These are phyloP conservation scores for Timandra comae DNA, from an alignment of 2,888 invertebrate genomes.

Conservation along the genomic window DNA sequence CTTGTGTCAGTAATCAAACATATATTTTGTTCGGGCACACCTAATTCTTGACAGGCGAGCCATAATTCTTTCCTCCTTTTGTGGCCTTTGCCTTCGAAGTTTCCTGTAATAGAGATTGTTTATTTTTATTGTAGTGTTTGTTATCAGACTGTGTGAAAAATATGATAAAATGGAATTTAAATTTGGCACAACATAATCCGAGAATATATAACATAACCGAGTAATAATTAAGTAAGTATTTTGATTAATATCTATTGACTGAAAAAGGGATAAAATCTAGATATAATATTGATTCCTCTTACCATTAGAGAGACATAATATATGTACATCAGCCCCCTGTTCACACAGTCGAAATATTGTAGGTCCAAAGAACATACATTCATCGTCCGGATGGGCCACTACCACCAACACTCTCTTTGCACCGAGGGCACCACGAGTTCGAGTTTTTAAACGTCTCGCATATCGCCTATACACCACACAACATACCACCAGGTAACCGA, in stretches of 20 bases:
- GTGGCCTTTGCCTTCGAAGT: slow-evolving; percentile 79
- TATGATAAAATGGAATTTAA: too few species aligned
- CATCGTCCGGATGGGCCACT: slow-evolving; percentile 98
- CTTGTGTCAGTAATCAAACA: slow-evolving; percentile 82
- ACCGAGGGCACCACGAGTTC: slow-evolving; percentile 67
- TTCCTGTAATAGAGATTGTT: slow-evolving; percentile 64
- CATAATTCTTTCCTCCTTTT: slow-evolving; percentile 87
- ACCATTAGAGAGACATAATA: slow-evolving; percentile 93
- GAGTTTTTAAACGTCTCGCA: slow-evolving; percentile 64
- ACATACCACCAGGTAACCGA: slow-evolving; percentile 64
- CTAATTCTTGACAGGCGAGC: slow-evolving; percentile 86
- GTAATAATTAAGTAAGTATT: too few species aligned
- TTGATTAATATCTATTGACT: too few species aligned
- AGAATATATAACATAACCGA: too few species aligned
- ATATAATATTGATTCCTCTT: too few species aligned
- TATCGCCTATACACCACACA: slow-evolving; percentile 73
- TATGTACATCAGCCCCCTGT: slow-evolving; percentile 81
- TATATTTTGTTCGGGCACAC: slow-evolving; percentile 86
- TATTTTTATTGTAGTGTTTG: slow-evolving; percentile 1
- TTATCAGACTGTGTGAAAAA: neutral
- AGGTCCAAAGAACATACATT: slow-evolving; percentile 99
- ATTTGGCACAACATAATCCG: too few species aligned
- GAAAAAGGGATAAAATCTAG: too few species aligned
- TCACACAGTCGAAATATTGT: slow-evolving; percentile 83
- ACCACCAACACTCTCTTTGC: slow-evolving; percentile 85